These are phyloP conservation scores for Nanger granti DNA, from an alignment of 2,113 vertebrate species.

Conservation along the genomic window DNA sequence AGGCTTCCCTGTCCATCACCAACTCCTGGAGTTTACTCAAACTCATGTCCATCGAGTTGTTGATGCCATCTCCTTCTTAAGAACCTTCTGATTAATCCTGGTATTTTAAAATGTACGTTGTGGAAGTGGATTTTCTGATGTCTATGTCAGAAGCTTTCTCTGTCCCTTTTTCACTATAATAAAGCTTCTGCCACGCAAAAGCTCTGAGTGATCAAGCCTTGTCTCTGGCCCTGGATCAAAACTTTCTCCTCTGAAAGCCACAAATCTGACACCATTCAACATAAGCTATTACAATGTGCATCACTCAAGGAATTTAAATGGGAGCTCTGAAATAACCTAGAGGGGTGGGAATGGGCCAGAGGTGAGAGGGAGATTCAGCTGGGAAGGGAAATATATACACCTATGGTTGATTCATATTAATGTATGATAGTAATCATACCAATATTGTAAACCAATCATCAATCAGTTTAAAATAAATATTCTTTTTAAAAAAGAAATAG, in stretches of 20 bases:
- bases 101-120: too few relatives aligned
- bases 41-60: too few relatives aligned
- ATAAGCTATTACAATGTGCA: not conserved
- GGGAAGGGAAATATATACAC: not conserved
- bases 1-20: too few relatives aligned
- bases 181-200: not conserved
- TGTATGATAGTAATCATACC: not conserved
- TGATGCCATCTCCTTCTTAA: too few relatives aligned
- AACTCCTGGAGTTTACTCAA: too few relatives aligned
- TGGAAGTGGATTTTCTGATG: not conserved
- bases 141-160: not conserved
- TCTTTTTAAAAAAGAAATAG: not conserved
- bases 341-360: not conserved
- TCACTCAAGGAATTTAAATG: not conserved
- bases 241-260: not conserved
- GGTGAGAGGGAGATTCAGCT: not conserved
- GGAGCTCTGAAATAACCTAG: not conserved
- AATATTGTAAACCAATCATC: not conserved
- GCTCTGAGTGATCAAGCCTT: not conserved
- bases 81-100: too few relatives aligned
- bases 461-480: not conserved
- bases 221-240: not conserved
- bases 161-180: not conserved
- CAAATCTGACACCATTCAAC: not conserved
- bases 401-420: not conserved